Conservation (phyloP, 2,113 vertebrate species). For the Apistogramma diplotaenia region DNA sequence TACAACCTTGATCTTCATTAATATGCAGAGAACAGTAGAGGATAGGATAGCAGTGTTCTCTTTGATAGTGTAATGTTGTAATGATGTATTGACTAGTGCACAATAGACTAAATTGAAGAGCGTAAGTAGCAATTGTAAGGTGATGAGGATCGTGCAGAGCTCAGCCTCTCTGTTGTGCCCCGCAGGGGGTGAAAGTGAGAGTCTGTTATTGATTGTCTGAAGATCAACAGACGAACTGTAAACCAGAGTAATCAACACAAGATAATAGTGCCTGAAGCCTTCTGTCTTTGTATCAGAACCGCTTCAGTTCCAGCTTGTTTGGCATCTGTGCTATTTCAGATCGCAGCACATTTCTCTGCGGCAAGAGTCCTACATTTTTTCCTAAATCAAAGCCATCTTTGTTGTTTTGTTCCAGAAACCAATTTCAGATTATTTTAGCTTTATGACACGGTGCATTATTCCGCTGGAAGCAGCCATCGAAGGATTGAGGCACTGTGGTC, state of each 20-base stretch:
- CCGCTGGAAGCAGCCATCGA: not conserved
- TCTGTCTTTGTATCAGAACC: not conserved
- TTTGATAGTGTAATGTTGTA: not conserved
- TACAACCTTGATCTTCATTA: not conserved
- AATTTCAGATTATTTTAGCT: not conserved
- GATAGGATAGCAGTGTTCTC: not conserved
- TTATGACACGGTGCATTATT: not conserved
- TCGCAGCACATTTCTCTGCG: not conserved
- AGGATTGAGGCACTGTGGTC: not conserved
- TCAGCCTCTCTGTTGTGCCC: constrained; percentile 16
- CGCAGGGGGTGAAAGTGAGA: constrained; percentile 21
- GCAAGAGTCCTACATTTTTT: not conserved
- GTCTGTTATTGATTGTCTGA: constrained; percentile 52
- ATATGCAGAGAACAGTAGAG: not conserved
- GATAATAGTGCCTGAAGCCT: not conserved
- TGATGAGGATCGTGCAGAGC: not conserved
- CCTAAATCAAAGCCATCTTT: not conserved
- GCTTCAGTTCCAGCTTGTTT: not conserved
- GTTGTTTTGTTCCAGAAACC: not conserved
- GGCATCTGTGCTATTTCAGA: not conserved
- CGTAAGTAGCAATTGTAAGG: not conserved
- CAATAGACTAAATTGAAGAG: not conserved
- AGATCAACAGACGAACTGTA: not conserved
- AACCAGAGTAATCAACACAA: not conserved
- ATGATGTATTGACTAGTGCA: not conserved